Evolutionary conservation across 2,113 vertebrate genomes (phyloP).

Genomic region (Australoheros scitulus): DNA sequence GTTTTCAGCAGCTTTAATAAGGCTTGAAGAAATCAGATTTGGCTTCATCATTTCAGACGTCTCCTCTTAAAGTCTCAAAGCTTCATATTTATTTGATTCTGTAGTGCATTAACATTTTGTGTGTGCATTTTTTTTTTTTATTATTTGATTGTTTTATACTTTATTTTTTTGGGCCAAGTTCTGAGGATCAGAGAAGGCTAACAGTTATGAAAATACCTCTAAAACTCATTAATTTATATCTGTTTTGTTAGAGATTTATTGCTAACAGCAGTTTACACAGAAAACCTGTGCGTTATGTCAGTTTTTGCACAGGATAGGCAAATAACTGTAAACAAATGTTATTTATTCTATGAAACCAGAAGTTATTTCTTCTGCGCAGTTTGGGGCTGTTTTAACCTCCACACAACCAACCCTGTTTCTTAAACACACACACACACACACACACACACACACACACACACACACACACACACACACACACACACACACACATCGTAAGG

Average conservation of each 20-base stretch:
- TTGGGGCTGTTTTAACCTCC: constrained; percentile 20
- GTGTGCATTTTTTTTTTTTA: rapidly evolving
- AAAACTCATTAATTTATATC: background rate
- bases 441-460: background rate
- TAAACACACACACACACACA: constrained; percentile 8
- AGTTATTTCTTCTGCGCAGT: constrained; percentile 8
- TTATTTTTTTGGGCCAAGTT: background rate
- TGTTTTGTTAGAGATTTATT: background rate
- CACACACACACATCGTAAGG: background rate
- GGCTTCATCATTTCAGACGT: background rate
- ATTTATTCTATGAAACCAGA: background rate
- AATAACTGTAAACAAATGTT: background rate
- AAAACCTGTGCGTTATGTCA: background rate
- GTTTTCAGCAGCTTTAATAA: background rate
- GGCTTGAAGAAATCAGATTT: background rate
- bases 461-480: constrained; percentile 3
- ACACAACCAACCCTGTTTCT: background rate
- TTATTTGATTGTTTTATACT: background rate
- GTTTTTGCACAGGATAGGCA: background rate
- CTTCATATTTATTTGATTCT: background rate
- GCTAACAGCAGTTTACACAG: background rate
- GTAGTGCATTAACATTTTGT: background rate
- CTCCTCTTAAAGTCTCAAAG: background rate
- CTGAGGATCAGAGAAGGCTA: background rate
- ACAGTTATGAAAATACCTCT: background rate